Conservation (phyloP, 2,888 invertebrate species). For the Conus canariensis region DNA sequence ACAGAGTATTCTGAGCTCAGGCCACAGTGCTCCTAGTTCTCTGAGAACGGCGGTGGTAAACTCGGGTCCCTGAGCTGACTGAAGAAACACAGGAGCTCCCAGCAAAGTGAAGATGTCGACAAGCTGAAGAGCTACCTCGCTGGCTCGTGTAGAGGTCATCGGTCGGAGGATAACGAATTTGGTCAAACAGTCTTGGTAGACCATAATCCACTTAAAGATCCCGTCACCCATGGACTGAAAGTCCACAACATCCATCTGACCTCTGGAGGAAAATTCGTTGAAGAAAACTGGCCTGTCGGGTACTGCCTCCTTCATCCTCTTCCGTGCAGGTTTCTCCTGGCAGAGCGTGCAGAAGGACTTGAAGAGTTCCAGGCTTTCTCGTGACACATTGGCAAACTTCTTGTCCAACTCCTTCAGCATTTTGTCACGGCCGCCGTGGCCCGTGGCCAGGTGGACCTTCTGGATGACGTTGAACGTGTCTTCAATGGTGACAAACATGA, state of each 20-base stretch:
- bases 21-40: conserved; percentile 49
- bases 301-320: neutral
- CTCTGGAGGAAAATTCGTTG: conserved; percentile 28
- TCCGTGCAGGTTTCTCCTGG: conserved; percentile 12
- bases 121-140: conserved; percentile 27
- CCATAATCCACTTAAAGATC: conserved; percentile 20
- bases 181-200: conserved; percentile 26
- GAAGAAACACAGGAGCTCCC: conserved; percentile 24
- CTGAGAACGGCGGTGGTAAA: conserved; percentile 49
- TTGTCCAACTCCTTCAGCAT: conserved; percentile 29
- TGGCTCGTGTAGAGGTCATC: conserved; percentile 7
- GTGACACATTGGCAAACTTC: conserved; percentile 25
- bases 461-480: conserved; percentile 33
- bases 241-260: conserved; percentile 30
- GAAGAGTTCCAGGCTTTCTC: conserved; percentile 14
- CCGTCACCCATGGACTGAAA: conserved; percentile 28
- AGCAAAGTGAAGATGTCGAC: conserved; percentile 1
- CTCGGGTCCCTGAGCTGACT: conserved; percentile 48
- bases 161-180: conserved; percentile 29
- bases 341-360: conserved; percentile 5
- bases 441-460: conserved; percentile 24
- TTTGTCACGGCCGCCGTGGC: conserved; percentile 28
- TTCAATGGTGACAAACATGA: conserved; percentile 22
- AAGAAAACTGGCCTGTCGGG: neutral
- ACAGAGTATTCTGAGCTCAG: conserved; percentile 48